Evolutionary conservation across 1,140 invertebrate species (phyloP).

Genomic region (Ips nitidus): DNA sequence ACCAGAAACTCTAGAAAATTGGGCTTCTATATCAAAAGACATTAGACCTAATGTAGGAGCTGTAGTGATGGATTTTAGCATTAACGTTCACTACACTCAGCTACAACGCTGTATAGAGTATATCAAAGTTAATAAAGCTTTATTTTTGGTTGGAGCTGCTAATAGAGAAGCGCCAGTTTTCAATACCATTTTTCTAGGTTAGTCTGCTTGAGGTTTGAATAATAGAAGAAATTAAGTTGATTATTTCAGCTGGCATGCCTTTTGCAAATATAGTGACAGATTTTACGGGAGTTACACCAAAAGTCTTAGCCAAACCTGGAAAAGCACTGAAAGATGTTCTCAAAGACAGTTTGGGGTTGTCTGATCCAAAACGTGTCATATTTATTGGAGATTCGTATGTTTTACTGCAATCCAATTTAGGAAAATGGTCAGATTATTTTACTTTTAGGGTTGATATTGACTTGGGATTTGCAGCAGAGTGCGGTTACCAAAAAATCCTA

Average conservation of each 20-base stretch:
- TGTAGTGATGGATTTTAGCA: slow-evolving; percentile 41
- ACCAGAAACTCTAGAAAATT: not conserved
- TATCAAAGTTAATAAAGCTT: slow-evolving; percentile 41
- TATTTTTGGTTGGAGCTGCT: slow-evolving; percentile 40
- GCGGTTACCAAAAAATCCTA: slow-evolving; percentile 46
- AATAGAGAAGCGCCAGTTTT: slow-evolving; percentile 22
- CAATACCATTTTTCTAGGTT: not conserved
- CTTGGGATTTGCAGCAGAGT: slow-evolving; percentile 43
- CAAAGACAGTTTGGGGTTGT: slow-evolving; percentile 32
- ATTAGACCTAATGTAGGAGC: slow-evolving; percentile 41
- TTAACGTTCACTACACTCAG: slow-evolving; percentile 40
- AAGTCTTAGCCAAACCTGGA: slow-evolving; percentile 42
- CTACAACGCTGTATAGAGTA: slow-evolving; percentile 40
- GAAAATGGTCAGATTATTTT: not conserved
- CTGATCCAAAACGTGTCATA: slow-evolving; percentile 31
- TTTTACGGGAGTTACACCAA: slow-evolving; percentile 35
- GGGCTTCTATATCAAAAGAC: not conserved
- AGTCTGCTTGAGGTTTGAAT: not conserved
- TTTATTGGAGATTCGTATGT: slow-evolving; percentile 48
- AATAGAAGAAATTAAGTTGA: no score
- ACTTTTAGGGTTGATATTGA: slow-evolving; percentile 44
- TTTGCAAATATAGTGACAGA: slow-evolving; percentile 37
- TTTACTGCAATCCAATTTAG: not conserved
- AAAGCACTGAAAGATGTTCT: slow-evolving; percentile 37
- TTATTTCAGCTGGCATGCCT: no score